Conservation (phyloP, 2,888 invertebrate species). For the Nesidiocoris tenuis region DNA sequence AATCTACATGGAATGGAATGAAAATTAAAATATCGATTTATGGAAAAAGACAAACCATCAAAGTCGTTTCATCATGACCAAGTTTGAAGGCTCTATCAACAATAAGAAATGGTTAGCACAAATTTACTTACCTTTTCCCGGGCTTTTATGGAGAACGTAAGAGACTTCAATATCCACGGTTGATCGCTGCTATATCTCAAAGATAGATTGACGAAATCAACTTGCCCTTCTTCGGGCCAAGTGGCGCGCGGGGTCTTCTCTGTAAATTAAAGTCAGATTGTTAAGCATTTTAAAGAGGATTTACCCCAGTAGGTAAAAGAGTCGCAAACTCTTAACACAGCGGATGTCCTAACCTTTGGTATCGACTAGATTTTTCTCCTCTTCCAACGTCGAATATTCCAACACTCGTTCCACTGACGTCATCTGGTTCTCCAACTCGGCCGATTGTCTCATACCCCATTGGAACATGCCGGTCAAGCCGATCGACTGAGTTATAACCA, state of each 20-base stretch:
- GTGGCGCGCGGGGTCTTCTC: constrained; percentile 52
- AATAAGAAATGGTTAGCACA: too few species aligned
- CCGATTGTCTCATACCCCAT: constrained; percentile 92
- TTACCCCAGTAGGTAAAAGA: neutral
- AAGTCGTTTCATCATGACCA: too few species aligned
- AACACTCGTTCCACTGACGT: constrained; percentile 86
- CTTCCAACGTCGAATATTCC: constrained; percentile 72
- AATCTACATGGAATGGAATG: constrained; percentile 57
- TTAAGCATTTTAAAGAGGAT: neutral
- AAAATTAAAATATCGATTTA: too few species aligned
- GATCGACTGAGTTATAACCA: constrained; percentile 78
- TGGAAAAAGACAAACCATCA: too few species aligned
- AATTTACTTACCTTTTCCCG: constrained; percentile 63
- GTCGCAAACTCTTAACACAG: too few species aligned
- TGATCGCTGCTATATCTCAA: constrained; percentile 72
- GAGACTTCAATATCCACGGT: constrained; percentile 70
- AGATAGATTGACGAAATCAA: constrained; percentile 68
- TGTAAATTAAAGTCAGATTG: neutral
- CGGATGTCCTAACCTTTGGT: constrained; percentile 51
- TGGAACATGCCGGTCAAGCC: constrained; percentile 76
- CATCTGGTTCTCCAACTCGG: constrained; percentile 85
- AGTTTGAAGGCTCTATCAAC: too few species aligned
- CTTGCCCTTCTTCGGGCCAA: constrained; percentile 73
- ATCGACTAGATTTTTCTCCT: constrained; percentile 56
- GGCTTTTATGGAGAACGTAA: constrained; percentile 64